Evolutionary conservation across 1,140 invertebrate species (phyloP).

Genomic region (Drosophila tani): DNA sequence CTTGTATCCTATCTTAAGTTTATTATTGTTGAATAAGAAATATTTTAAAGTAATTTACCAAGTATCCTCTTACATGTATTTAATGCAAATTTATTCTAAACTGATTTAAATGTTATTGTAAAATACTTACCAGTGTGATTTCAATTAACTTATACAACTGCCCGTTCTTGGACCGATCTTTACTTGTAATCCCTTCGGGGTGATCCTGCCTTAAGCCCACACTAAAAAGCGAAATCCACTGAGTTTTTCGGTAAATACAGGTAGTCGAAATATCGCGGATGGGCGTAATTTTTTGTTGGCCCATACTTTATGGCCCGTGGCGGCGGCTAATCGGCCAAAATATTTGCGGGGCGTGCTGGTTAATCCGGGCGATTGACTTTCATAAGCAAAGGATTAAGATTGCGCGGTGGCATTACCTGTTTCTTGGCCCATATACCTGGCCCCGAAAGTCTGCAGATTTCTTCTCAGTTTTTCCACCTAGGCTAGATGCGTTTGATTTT

Average conservation of each 20-base stretch:
- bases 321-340: slow-evolving; percentile 80
- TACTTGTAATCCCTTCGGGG: background rate
- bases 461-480: slow-evolving; percentile 15
- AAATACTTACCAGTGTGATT: background rate
- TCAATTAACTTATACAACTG: background rate
- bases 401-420: slow-evolving; percentile 55
- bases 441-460: background rate
- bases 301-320: slow-evolving; percentile 47
- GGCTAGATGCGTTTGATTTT: background rate
- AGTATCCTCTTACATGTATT: no score
- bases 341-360: slow-evolving; percentile 77
- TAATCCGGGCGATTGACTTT: slow-evolving; percentile 80
- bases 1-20: no score
- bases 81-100: no score
- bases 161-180: background rate
- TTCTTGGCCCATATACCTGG: background rate
- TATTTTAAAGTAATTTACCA: no score
- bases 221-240: slow-evolving; percentile 21
- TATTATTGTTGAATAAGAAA: no score
- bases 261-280: slow-evolving; percentile 9
- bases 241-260: slow-evolving; percentile 19
- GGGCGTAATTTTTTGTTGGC: slow-evolving; percentile 30
- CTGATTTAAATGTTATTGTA: no score
- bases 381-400: slow-evolving; percentile 79
- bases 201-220: slow-evolving; percentile 12